Base-by-base conservation (phyloP, 1,140 invertebrate genomes). In the Drosophila suzukii region DNA sequence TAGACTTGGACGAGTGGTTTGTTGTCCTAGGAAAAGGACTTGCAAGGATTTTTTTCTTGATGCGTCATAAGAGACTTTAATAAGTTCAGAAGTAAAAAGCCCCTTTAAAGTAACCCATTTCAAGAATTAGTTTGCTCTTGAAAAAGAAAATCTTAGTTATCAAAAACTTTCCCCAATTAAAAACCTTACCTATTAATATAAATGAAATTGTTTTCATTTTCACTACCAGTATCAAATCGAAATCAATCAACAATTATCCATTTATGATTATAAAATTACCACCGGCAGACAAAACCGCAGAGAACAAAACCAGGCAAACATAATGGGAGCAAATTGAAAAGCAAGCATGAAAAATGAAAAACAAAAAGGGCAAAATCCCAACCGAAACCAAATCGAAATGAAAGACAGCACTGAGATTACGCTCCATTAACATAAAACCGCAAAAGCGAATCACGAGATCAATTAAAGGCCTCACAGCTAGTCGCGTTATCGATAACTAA, bases 351-450 rank as follows among this genome's bases (percentile, higher is more conserved):
- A 76, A 77, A 77, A 58, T 71, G 51, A 50, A 50, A 63, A 75
- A 32, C 44, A 75, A 70, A 77, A 68, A 38, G 20, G 65, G 6
- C 20, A 11, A 53, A 20, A 15, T 65, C 17, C 17, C 6, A 68
- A 58, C 51, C 49, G 67, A 50, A 70, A 57, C 65, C 51, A 51
- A 62, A 77, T 44, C 56, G 59, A 78, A 72, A 72, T 58, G 44
- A 38, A 49, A 78, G 49, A 72, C 34, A 32, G 34, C 41, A 38
- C 32, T 8, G 24, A 13, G 72, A 78, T 78, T 71, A 78, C 51
- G 66, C 38, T 72, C 71, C 58, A 78, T 78, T 78, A 78, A 71
- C 74, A 78, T 78, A 78, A 71, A 78, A 59, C 75, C 75, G 44
- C 66, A 78, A 72, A 30, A 56, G 54, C 50, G 32, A 78, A 67